Percentiles rank a stretch among this genome's conserved stretches.
Evolutionary conservation across 1,140 invertebrate species (phyloP).

Genomic region (Alviniconcha marisindica): DNA sequence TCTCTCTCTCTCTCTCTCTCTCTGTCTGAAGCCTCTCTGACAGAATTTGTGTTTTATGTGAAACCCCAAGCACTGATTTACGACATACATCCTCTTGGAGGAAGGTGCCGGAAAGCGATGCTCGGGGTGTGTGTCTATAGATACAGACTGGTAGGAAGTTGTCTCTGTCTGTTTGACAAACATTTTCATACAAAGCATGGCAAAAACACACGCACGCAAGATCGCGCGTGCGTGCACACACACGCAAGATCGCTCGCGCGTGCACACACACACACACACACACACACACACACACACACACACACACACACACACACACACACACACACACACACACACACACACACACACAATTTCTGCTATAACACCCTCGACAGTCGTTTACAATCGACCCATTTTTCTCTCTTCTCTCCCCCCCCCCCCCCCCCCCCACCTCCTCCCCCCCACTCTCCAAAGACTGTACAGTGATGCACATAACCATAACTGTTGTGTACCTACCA

Average conservation of each 20-base stretch:
- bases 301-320: constrained; percentile 13
- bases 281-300: constrained; percentile 23
- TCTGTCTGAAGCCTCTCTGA: too few relatives aligned
- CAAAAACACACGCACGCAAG: not conserved
- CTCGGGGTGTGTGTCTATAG: too few relatives aligned
- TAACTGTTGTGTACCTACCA: not conserved
- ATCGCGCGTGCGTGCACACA: not conserved
- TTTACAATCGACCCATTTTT: not conserved
- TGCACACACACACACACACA: constrained; percentile 10
- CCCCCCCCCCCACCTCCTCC: not conserved
- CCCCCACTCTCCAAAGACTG: too few relatives aligned
- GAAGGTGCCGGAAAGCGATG: too few relatives aligned
- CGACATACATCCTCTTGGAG: not conserved
- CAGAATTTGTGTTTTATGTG: not conserved
- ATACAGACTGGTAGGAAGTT: too few relatives aligned
- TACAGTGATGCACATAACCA: too few relatives aligned
- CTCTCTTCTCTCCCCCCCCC: not conserved
- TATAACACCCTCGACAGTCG: not conserved
- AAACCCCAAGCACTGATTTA: not conserved
- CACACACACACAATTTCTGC: not conserved
- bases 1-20: too few relatives aligned
- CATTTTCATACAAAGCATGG: too few relatives aligned
- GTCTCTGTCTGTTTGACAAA: too few relatives aligned
- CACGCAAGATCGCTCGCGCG: not conserved
- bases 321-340: not conserved